Evolutionary conservation across 2,797 vertebrate genomes (phyloP), one percentile per base, ranked within the genome.

Genomic region (Loriculus beryllinus): DNA sequence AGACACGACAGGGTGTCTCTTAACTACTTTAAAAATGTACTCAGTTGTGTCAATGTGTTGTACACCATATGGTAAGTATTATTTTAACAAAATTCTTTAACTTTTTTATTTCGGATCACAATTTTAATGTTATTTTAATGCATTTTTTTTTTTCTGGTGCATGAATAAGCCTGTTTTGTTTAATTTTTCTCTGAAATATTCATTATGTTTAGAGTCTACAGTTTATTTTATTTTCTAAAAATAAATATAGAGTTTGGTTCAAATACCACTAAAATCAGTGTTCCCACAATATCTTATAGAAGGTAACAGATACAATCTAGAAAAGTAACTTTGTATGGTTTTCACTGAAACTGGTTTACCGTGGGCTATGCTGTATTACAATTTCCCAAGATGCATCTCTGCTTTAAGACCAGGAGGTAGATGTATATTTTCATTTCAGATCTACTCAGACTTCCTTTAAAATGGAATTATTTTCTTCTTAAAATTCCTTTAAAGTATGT

Each of bases 401-500:
- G 37, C 14, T 59, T 29, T 54, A 48, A 64, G 51, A 68, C 22
- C 31, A 60, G 82, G 37, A 35, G 11, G 7, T 91, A 80, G 23
- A 96, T 91, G 67, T 42, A 79, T 84, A 90, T 77, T 79, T 86
- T 95, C 92, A 93, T 97, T 97, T 94, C 54, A 16, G 86, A 82
- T 90, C 75, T 94, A 95, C 28, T 86, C 47, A 86, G 59, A 78
- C 56, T 96, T 97, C 95, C 93, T 91, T 90, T 83, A 94, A 97
- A 97, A 96, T 85, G 0, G 14, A 82, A 67, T 51, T 82, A 67
- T 76, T 82, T 76, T 86, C 37, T 51, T 75, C 56, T 82, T 90
- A 76, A 91, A 47, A 6, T 67, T 91, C n/a, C 47, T 86, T 78
- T 92, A 56, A 90, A 72, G 28, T 82, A n/a, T 51, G 13, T 59